These are phyloP conservation scores for Lithodes maja DNA, from an alignment of 2,888 invertebrate genomes.

Conservation along the genomic window DNA sequence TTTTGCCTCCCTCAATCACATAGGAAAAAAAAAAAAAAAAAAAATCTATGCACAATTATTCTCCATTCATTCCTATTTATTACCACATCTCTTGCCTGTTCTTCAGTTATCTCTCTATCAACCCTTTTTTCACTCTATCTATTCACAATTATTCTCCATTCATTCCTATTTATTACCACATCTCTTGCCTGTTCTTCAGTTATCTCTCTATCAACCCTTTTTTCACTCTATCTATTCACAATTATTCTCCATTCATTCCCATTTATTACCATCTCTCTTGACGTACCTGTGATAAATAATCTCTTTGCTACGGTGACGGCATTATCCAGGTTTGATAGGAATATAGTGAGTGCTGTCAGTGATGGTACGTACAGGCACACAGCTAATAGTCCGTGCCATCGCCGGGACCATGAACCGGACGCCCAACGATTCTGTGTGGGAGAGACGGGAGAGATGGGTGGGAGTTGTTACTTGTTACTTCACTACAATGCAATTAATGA, in stretches of 20 bases:
- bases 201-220: not conserved
- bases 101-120: not conserved
- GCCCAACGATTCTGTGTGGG: constrained; percentile 30
- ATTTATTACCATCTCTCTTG: not conserved
- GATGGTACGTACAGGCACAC: constrained; percentile 60
- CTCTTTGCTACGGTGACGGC: constrained; percentile 44
- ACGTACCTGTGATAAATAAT: constrained; percentile 61
- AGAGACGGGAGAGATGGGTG: not conserved
- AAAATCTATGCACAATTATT: not conserved
- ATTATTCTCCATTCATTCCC: not conserved
- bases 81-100: not conserved
- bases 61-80: not conserved
- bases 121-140: not conserved
- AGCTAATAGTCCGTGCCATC: constrained; percentile 45
- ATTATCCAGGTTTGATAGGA: constrained; percentile 63
- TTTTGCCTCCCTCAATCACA: no score
- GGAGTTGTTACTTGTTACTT: no score
- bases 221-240: not conserved
- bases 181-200: not conserved
- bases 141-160: not conserved
- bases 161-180: not conserved
- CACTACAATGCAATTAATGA: no score
- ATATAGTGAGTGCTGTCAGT: constrained; percentile 59
- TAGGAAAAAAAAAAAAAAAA: no score
- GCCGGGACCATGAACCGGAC: constrained; percentile 42